phyloP scores from a whole-genome alignment of 2,888 invertebrate genomes.

The Campoplex nolae region DNA sequence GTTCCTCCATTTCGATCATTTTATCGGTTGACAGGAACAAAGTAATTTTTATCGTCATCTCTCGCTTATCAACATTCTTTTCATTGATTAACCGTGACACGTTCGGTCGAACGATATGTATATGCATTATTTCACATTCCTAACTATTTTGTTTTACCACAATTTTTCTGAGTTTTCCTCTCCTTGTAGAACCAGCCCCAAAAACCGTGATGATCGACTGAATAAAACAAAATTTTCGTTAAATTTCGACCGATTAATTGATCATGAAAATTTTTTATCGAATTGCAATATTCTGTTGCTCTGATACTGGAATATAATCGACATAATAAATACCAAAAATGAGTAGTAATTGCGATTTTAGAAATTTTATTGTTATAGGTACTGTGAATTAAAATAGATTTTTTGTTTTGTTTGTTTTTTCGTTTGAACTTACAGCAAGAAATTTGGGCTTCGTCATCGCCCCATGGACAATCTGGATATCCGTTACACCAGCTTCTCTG shows the following conservation, averaged over 20 bases:
- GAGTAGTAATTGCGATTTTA: neutral
- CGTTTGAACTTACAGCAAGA: constrained; percentile 81
- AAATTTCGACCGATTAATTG: no score
- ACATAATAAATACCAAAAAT: neutral
- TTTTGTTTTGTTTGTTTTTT: no score
- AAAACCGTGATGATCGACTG: constrained; percentile 79
- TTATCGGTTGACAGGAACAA: neutral
- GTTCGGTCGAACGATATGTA: neutral
- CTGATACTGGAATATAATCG: neutral
- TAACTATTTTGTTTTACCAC: constrained; percentile 68
- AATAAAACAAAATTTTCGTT: neutral
- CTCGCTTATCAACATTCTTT: constrained; percentile 12
- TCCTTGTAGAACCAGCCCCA: constrained; percentile 75
- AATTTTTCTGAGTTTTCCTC: constrained; percentile 66
- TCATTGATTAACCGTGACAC: neutral
- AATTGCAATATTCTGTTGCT: no score
- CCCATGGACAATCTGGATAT: constrained; percentile 84
- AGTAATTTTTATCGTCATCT: neutral
- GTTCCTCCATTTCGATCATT: neutral
- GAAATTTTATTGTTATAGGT: neutral
- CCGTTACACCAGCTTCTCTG: constrained; percentile 86
- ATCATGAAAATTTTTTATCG: no score
- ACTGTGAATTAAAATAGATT: neutral
- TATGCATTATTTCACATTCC: neutral
- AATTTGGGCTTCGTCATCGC: constrained; percentile 82